Evolutionary conservation across 2,797 vertebrate species (phyloP), one percentile per base, ranked within the genome.

Genomic region (Borostomias antarcticus): DNA sequence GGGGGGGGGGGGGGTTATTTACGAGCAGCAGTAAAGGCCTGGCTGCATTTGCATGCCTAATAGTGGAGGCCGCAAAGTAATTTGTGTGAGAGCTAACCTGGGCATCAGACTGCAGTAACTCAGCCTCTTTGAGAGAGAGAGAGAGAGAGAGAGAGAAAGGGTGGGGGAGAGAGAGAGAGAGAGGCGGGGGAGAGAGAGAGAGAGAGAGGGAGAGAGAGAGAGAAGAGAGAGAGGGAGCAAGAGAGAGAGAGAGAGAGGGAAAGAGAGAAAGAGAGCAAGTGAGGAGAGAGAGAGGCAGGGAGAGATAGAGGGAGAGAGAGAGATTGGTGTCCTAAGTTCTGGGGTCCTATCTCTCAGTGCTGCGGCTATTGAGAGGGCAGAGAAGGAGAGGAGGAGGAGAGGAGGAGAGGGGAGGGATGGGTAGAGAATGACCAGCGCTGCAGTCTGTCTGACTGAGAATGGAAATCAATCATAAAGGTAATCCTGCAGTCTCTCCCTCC

Each of bases 401-500:
- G n/a, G 19, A 58, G 17, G 23, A 13, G 19, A 10, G 2, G 50
- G 4, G n/a, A 21, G 56, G 56, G 10, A 86, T 89, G 85, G 84
- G 88, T 92, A 92, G 93, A 93, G 93, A 93, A 93, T 92, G 92
- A 92, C 92, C 92, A 94, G 33, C 85, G 78, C 88, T 93, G 92
- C 92, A 94, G 91, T 91, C 92, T 92, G 90, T 91, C 90, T 91
- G 93, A 91, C 93, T 89, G 57, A 88, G 89, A 93, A 92, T 89
- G 91, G 92, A 93, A 94, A 95, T 95, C 92, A 93, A 93, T 94
- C 93, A 93, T 86, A 89, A 90, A 90, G 90, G 91, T 92, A 92
- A 88, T 92, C 91, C 90, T 8, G 90, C 91, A 90, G 88, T 87
- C 88, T 88, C 86, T 86, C 89, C 59, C 64, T 77, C 86, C 85